phyloP scores from a whole-genome alignment of 1,140 invertebrate genomes.

The Euwallacea similis region DNA sequence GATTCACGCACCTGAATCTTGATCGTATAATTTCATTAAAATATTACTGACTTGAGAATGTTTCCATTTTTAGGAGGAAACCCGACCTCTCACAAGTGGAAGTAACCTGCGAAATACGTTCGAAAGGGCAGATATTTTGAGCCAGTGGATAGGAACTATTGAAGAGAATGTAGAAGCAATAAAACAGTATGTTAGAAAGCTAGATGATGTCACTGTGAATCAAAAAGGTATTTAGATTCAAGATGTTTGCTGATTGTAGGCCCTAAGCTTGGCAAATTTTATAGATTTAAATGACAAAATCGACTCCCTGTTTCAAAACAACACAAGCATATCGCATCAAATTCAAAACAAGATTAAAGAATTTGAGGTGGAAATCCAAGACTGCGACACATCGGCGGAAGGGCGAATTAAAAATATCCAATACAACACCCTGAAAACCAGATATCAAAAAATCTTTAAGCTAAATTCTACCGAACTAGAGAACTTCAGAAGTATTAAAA shows the following conservation, averaged over 20 bases:
- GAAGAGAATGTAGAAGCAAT: conserved; percentile 34
- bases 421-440: conserved; percentile 43
- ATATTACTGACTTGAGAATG: background rate
- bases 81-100: conserved; percentile 6
- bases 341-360: conserved; percentile 43
- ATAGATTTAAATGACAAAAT: conserved; percentile 45
- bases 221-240: conserved; percentile 19
- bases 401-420: conserved; percentile 47
- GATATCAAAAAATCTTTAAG: conserved; percentile 42
- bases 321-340: conserved; percentile 39
- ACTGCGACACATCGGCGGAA: conserved; percentile 38
- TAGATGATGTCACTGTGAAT: conserved; percentile 29
- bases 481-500: conserved; percentile 40
- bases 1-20: background rate
- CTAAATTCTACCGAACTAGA: conserved; percentile 42
- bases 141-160: conserved; percentile 38
- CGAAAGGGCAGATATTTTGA: conserved; percentile 37
- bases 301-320: conserved; percentile 44
- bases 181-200: conserved; percentile 26
- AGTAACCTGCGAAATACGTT: conserved; percentile 30
- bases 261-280: conserved; percentile 12
- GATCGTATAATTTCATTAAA: background rate
- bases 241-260: too few species aligned
- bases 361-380: conserved; percentile 41
- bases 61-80: conserved; percentile 28